Evolutionary conservation across 1,140 invertebrate species (phyloP), one percentile per base, ranked within the genome.

Genomic region (Drosophila sulfurigaster): DNA sequence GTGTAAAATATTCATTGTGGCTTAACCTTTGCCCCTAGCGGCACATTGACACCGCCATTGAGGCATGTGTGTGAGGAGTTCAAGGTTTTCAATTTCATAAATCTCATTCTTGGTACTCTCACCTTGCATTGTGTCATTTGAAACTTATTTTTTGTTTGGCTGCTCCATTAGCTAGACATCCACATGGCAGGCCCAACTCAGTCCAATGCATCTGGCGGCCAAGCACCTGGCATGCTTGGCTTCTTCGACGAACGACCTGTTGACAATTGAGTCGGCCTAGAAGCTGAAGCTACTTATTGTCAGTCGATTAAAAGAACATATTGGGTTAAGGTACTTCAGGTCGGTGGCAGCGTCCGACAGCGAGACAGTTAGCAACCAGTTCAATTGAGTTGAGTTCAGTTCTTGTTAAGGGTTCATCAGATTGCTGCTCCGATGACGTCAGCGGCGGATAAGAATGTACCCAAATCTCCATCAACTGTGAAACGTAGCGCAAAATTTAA

Each of bases 401-500:
- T 35, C 10, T 54, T 16, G 38, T 46, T 45, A 35, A 57, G 32
- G 62, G 48, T 74, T 74, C 71, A 67, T 6, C 15, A 25, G 3
- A 25, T 25, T 25, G 20, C 20, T 30, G 54, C 52, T 35, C 28
- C 10, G 54, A 54, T 82, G 81, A 83, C 81, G 81, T 85, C 81
- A 68, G 62, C 32, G 20, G 32, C 46, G 35, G 43, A 25, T 43
- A 48, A 30, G 43, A 41, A 30, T 54, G 51, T 16, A 52, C 13
- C 58, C 57, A 48, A 25, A 58, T 67, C 66, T 68, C 70, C 74
- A 85, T 78, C 82, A 81, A 59, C 38, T 78, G 75, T 81, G 69
- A 76, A 85, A 54, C 67, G 79, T 75, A 68, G 82, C 82, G 67
- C 38, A 63, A 78, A 81, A 82, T 83, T 72, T 85, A 83, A 83